Evolutionary conservation across 1,140 invertebrate species (phyloP).

Genomic region (Antheraea pernyi): DNA sequence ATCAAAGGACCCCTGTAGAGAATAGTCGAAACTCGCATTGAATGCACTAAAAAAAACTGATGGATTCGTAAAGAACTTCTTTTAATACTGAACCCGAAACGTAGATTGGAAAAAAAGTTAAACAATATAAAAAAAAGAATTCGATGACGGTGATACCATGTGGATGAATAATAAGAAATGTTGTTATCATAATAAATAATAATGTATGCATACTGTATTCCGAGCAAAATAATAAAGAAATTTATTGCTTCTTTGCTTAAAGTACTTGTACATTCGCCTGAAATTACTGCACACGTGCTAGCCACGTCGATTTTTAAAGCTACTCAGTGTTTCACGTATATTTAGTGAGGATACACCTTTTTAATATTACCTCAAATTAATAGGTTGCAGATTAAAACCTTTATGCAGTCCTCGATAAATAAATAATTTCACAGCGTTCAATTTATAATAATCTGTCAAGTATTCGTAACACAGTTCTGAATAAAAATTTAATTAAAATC

Average conservation of each 20-base stretch:
- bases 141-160: background rate
- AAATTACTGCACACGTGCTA: slow-evolving; percentile 64
- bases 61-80: too few species aligned
- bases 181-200: background rate
- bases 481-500: too few species aligned
- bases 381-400: background rate
- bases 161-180: background rate
- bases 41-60: background rate
- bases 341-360: slow-evolving; percentile 36
- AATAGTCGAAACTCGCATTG: background rate
- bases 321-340: slow-evolving; percentile 31
- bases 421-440: too few species aligned
- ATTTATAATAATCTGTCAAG: too few species aligned
- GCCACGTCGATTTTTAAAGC: slow-evolving; percentile 55
- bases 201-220: background rate
- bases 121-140: background rate
- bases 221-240: background rate
- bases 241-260: slow-evolving; percentile 3
- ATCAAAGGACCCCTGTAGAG: background rate
- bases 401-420: too few species aligned
- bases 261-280: slow-evolving; percentile 44
- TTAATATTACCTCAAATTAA: background rate
- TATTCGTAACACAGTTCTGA: too few species aligned
- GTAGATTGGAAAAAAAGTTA: background rate
- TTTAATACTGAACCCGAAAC: background rate